These are phyloP conservation scores for Hydrochoerus hydrochaeris DNA, from an alignment of 2,113 vertebrate genomes.

Conservation along the genomic window DNA sequence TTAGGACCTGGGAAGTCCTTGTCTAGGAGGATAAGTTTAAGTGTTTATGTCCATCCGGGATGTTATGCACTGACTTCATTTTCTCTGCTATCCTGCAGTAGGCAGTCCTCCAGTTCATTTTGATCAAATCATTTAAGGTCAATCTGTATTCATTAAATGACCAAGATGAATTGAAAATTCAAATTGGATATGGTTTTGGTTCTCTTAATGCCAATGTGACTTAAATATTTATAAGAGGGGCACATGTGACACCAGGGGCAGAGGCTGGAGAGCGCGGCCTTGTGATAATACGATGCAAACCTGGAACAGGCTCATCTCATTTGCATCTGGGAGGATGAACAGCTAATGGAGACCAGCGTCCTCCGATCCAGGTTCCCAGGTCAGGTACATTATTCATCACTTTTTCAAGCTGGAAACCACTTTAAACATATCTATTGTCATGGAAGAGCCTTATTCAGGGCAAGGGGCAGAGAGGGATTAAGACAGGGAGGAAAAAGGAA, in stretches of 20 bases:
- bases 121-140: neutral
- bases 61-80: neutral
- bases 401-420: neutral
- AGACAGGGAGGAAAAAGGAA: neutral
- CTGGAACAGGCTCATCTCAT: neutral
- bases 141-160: neutral
- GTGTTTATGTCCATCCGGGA: neutral
- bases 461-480: neutral
- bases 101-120: neutral
- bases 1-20: neutral
- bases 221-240: neutral
- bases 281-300: neutral
- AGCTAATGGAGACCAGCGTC: neutral
- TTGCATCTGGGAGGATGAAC: neutral
- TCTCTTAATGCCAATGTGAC: neutral
- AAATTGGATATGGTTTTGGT: neutral
- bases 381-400: neutral
- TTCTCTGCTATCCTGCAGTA: neutral
- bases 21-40: neutral
- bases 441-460: neutral
- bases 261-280: neutral
- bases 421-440: neutral
- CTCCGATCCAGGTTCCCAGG: neutral
- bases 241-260: neutral
- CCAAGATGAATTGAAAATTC: neutral